These are phyloP conservation scores for Colinus virginianus DNA, from an alignment of 2,113 vertebrate genomes.

Conservation along the genomic window DNA sequence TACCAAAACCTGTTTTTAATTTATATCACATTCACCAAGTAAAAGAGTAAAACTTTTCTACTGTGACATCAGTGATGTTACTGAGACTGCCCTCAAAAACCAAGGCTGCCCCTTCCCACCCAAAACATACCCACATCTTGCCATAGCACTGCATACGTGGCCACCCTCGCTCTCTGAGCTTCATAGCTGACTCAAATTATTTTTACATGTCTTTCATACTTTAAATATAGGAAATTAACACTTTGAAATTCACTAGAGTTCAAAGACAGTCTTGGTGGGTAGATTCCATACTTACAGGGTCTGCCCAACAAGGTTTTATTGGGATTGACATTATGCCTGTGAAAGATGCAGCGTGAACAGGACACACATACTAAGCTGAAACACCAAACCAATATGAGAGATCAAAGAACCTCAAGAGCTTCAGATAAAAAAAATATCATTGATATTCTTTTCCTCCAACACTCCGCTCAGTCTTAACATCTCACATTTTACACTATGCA, in stretches of 20 bases:
- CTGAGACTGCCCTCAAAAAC: neutral
- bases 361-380: neutral
- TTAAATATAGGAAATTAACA: neutral
- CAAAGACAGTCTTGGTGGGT: neutral
- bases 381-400: neutral
- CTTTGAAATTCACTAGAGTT: neutral
- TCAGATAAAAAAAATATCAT: neutral
- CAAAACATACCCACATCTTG: neutral
- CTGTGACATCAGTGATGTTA: neutral
- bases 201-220: neutral
- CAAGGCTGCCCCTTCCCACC: neutral
- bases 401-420: neutral
- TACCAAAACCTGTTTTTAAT: neutral
- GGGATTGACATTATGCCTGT: neutral
- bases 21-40: neutral
- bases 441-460: neutral
- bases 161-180: neutral
- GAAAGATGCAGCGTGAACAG: neutral
- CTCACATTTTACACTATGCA: constrained; percentile 13
- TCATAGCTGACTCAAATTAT: neutral
- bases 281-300: neutral
- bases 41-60: neutral
- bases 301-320: neutral
- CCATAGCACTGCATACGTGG: neutral
- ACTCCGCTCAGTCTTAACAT: neutral